phyloP scores from a whole-genome alignment of 2,113 vertebrate species.

The Pangasianodon gigas region DNA sequence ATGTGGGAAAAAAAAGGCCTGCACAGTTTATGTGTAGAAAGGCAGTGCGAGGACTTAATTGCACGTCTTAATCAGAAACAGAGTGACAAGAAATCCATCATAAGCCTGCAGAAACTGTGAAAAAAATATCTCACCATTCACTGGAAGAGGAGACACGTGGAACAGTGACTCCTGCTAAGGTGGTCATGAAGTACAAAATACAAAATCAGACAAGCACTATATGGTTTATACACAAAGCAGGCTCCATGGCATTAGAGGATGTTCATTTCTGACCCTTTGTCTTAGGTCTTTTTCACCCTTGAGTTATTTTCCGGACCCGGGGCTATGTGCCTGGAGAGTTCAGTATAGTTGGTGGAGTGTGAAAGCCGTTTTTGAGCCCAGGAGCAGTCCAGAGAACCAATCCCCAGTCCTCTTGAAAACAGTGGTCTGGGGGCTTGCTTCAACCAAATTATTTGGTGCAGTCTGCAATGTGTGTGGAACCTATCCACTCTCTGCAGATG shows the following conservation, averaged over 20 bases:
- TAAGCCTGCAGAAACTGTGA: slow-evolving; percentile 29
- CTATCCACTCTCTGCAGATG: background rate
- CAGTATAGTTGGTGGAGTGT: background rate
- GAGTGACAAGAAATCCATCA: slow-evolving; percentile 58
- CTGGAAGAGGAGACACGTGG: background rate
- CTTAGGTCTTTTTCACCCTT: background rate
- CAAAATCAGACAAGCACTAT: background rate
- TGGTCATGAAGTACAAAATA: background rate
- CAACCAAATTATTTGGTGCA: background rate
- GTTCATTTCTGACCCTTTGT: background rate
- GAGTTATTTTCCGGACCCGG: background rate
- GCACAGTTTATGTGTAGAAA: slow-evolving; percentile 61
- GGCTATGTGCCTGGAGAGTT: background rate
- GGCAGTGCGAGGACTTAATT: slow-evolving; percentile 57
- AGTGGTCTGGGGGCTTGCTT: background rate
- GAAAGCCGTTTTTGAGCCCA: background rate
- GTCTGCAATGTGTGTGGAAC: background rate
- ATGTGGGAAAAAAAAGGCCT: slow-evolving; percentile 50
- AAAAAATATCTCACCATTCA: background rate
- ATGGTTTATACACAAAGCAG: background rate
- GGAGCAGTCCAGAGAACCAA: background rate
- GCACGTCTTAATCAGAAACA: slow-evolving; percentile 56
- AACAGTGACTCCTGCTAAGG: background rate
- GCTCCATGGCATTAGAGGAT: background rate
- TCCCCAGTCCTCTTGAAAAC: background rate